Evolutionary conservation across 2,888 invertebrate genomes (phyloP).

Genomic region (Pyrgus malvae): DNA sequence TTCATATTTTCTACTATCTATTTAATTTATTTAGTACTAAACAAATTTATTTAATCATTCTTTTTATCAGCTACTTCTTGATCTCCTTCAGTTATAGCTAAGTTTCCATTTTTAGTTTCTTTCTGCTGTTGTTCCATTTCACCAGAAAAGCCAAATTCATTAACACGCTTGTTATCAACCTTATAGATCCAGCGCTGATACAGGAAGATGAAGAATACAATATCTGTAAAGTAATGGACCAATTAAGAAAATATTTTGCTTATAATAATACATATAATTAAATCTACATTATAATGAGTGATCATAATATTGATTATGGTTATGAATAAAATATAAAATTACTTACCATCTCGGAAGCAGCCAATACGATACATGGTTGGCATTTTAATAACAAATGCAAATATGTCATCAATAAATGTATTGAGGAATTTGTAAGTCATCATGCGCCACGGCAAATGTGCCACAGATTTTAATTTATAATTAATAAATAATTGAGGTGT

Average conservation of each 20-base stretch:
- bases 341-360: conserved; percentile 68
- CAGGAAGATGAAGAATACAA: conserved; percentile 98
- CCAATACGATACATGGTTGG: conserved; percentile 99
- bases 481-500: conserved; percentile 99
- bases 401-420: conserved; percentile 99
- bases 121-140: conserved; percentile 89
- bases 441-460: conserved; percentile 99
- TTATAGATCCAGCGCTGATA: conserved; percentile 99
- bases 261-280: too few species aligned
- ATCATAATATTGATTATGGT: too few species aligned
- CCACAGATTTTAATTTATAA: conserved; percentile 99
- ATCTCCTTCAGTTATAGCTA: conserved; percentile 60
- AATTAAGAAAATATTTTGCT: too few species aligned
- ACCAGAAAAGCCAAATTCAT: conserved; percentile 99
- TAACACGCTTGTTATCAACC: conserved; percentile 95
- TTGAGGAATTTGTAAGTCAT: conserved; percentile 99
- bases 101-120: conserved; percentile 51
- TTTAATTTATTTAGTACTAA: conserved; percentile 27
- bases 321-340: conserved; percentile 9
- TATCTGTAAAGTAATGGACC: conserved; percentile 84
- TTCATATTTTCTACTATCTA: conserved; percentile 34
- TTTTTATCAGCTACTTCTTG: conserved; percentile 63
- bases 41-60: conserved; percentile 59
- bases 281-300: too few species aligned
- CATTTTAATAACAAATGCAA: conserved; percentile 99